Base-by-base conservation (phyloP, 2,888 invertebrate genomes). In the Abscondita cerata region DNA sequence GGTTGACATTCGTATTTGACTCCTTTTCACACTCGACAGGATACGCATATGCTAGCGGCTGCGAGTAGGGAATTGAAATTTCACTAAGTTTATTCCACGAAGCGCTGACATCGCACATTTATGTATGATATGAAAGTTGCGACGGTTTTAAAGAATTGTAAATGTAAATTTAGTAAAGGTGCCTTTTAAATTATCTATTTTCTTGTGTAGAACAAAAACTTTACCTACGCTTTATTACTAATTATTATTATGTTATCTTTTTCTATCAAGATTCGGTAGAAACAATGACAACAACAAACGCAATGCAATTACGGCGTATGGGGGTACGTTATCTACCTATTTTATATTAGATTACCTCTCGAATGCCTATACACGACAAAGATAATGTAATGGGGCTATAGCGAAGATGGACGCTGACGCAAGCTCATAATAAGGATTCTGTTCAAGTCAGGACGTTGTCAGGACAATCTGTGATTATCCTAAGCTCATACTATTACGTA, bases 251-350 rank as follows among this genome's bases (percentile, higher is more conserved):
- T 18, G 20, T 31, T 31, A 40, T 34, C 52, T 34, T 33, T 44
- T 52, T n/a, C 47, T 52, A 59, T 52, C 52, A 47, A 55, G 53
- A 54, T 57, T 52, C 44, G 58, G 47, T 59, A 54, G 59, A 61
- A 63, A 60, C 48, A 50, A 62, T 60, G 60, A 60, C 52, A n/a
- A 53, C 44, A 55, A 55, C 65, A 67, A 66, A 68, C 64, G 67
- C 69, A 69, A 72, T 72, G 68, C 67, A 70, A 70, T 70, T 72
- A 70, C 68, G 62, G 64, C 58, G 61, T 68, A 69, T 67, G 69
- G 70, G 69, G 67, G 47, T 59, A 50, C 55, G 59, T 64, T 64
- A 64, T 64, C 64, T 64, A 41, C n/a, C n/a, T n/a, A n/a, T n/a
- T n/a, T n/a, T n/a, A n/a, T n/a, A n/a, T n/a, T n/a, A n/a, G n/a